phyloP scores from a whole-genome alignment of 2,888 invertebrate genomes.

The Emmelina monodactyla region DNA sequence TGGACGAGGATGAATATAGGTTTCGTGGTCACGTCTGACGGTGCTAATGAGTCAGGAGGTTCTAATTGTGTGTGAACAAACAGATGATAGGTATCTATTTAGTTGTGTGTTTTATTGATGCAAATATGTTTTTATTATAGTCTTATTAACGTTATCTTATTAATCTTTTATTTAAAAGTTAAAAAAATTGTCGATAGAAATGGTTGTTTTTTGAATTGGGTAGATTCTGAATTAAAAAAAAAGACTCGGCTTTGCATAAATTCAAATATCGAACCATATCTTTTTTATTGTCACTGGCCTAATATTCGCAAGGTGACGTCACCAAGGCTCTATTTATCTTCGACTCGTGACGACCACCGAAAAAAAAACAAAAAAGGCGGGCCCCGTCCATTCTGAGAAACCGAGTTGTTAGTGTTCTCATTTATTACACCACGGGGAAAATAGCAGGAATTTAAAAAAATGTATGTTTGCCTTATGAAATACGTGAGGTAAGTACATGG shows the following conservation, averaged over 20 bases:
- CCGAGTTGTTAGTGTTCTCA: constrained; percentile 50
- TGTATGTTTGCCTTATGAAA: no score
- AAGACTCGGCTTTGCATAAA: no score
- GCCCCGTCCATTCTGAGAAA: constrained; percentile 45
- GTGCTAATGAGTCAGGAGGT: constrained; percentile 56
- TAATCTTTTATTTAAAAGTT: no score
- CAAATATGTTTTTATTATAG: no score
- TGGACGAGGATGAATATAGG: constrained; percentile 24
- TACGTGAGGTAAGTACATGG: no score
- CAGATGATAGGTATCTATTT: constrained; percentile 49
- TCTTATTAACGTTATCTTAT: no score
- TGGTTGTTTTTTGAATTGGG: no score
- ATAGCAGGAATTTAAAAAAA: no score
- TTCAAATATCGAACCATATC: not conserved
- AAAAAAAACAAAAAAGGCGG: constrained; percentile 27
- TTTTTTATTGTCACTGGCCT: not conserved
- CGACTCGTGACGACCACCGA: constrained; percentile 44
- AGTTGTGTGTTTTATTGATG: constrained; percentile 14
- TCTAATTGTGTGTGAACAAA: constrained; percentile 60
- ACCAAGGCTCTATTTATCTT: constrained; percentile 46
- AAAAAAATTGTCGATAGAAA: no score
- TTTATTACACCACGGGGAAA: constrained; percentile 52
- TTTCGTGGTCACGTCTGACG: constrained; percentile 21
- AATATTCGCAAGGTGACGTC: constrained; percentile 30
- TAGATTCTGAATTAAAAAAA: no score